Evolutionary conservation across 2,113 vertebrate genomes (phyloP), one percentile per base, ranked within the genome.

Genomic region (Coryphaenoides rupestris): DNA sequence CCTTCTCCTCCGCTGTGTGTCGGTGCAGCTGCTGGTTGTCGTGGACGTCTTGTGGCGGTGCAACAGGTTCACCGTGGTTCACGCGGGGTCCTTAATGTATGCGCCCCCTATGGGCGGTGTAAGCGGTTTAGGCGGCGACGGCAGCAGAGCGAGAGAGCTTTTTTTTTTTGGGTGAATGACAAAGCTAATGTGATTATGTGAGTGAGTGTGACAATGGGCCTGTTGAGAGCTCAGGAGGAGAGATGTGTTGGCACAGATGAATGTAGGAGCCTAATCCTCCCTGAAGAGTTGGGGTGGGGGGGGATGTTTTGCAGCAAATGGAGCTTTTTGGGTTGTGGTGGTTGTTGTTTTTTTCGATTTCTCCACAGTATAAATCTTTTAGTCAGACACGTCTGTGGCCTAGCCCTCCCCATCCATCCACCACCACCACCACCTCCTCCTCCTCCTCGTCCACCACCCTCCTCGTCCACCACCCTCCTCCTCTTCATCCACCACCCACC

Each of bases 161-260:
- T 95, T 95, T 95, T 95, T 40, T 92, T 95, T 95, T 95, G 94
- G n/a, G n/a, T n/a, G n/a, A n/a, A 95, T 93, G 93, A 97, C 95
- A 97, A 98, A 98, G 93, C 94, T 98, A 98, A 98, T 97, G 96
- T 97, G 96, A 98, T 98, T 98, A 98, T 96, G 92, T 91, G 92
- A 94, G 92, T 88, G 90, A 95, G 93, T 94, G 95, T 92, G 94
- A 95, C 94, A 95, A 90, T 82, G 91, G 33, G 90, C 79, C 74
- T 87, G 95, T 95, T 96, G 92, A 95, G 87, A 91, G 93, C 92
- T 96, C 95, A 95, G 91, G 82, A 81, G 79, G 78, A 92, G 92
- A 93, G 95, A 95, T 95, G 93, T 95, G 94, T 94, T 96, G 93
- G 94, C 93, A 94, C 92, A 95, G 94, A 95, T 96, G 95, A 98